phyloP scores from a whole-genome alignment of 2,797 vertebrate species.

The Thaleichthys pacificus region DNA sequence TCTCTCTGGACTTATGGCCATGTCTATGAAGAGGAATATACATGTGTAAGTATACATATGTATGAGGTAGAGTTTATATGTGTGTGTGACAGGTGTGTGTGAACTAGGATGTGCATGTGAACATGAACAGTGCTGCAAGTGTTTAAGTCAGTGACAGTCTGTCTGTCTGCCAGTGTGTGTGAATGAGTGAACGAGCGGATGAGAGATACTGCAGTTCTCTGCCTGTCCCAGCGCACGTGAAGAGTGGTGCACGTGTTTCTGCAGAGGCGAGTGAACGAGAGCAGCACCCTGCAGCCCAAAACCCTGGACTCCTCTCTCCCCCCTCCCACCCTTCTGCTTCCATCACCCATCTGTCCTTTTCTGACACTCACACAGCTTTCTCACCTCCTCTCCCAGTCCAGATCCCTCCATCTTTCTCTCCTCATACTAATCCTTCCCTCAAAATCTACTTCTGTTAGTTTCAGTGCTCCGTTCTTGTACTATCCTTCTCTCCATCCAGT shows the following conservation, averaged over 20 bases:
- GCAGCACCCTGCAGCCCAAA: slow-evolving; percentile 6
- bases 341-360: not conserved
- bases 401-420: not conserved
- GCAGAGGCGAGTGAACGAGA: slow-evolving; percentile 30
- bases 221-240: slow-evolving; percentile 49
- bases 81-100: no score
- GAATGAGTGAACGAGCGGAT: not conserved
- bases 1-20: no score
- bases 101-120: no score
- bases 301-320: slow-evolving; percentile 18
- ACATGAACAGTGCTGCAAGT: no score
- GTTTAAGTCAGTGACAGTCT: no score
- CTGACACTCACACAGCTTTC: not conserved
- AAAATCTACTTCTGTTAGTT: not conserved
- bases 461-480: no score
- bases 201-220: not conserved
- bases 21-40: no score
- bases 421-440: not conserved
- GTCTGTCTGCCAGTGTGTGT: not conserved
- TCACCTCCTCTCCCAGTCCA: not conserved
- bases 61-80: no score
- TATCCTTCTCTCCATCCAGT: not conserved
- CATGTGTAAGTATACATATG: no score
- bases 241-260: slow-evolving; percentile 48
- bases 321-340: not conserved